These are phyloP conservation scores for Eurois occulta DNA, from an alignment of 2,888 invertebrate species.

Conservation along the genomic window DNA sequence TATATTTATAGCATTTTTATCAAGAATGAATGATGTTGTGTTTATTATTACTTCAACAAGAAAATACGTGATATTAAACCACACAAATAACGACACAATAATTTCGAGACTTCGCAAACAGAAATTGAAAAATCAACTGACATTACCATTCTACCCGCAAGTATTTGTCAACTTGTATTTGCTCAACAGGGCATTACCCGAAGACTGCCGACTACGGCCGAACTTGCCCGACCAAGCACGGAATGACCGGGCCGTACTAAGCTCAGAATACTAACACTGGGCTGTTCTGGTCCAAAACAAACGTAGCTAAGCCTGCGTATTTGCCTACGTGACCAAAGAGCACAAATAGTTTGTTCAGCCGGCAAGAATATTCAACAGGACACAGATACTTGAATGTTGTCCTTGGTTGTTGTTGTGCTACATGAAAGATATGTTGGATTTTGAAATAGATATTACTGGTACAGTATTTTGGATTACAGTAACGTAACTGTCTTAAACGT, in stretches of 20 bases:
- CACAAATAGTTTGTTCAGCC: constrained; percentile 58
- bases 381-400: constrained; percentile 57
- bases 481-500: not conserved
- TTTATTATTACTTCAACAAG: constrained; percentile 10
- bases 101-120: constrained; percentile 29
- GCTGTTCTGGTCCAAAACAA: constrained; percentile 61
- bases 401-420: constrained; percentile 27
- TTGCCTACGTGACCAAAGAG: constrained; percentile 68
- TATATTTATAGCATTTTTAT: constrained; percentile 36
- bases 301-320: constrained; percentile 59
- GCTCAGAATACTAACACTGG: constrained; percentile 53
- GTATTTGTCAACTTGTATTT: constrained; percentile 51
- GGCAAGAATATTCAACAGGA: constrained; percentile 58
- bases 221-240: constrained; percentile 44
- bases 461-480: not conserved
- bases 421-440: constrained; percentile 32
- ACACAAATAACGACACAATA: constrained; percentile 17
- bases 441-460: constrained; percentile 38
- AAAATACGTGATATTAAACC: constrained; percentile 5
- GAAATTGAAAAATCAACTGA: constrained; percentile 37
- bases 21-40: no score
- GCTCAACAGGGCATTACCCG: constrained; percentile 50
- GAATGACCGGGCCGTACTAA: constrained; percentile 45
- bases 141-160: constrained; percentile 40
- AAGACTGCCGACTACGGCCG: constrained; percentile 54